A percentile compares a stretch with the other conserved stretches of the same genome.
Conservation (phyloP, 2,113 vertebrate species). For the Zapornia atra region DNA sequence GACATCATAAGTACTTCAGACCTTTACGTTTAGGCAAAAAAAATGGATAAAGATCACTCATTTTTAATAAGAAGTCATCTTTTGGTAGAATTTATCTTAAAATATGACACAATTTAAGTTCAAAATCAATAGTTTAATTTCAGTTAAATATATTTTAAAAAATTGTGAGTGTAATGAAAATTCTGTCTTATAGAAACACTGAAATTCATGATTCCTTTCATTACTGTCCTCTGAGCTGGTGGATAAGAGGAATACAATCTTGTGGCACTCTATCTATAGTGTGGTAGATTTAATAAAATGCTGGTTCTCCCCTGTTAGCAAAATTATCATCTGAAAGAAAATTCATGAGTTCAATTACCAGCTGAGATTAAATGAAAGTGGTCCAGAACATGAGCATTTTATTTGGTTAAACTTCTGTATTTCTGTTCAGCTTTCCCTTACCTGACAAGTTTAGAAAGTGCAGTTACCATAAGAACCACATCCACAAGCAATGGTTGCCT, state of each 20-base stretch:
- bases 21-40: neutral
- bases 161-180: neutral
- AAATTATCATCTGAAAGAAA: neutral
- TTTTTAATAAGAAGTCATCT: neutral
- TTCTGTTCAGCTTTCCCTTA: neutral
- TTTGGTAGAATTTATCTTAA: neutral
- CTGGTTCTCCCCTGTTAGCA: neutral
- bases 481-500: neutral
- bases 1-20: neutral
- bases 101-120: neutral
- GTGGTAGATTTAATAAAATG: neutral
- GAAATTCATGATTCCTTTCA: neutral
- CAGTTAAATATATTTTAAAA: neutral
- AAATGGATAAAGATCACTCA: neutral
- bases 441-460: neutral
- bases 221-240: neutral
- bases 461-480: neutral
- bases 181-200: neutral
- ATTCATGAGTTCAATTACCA: neutral
- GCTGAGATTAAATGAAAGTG: neutral
- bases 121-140: neutral
- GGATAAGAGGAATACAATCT: neutral
- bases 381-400: neutral
- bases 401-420: neutral
- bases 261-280: neutral